Evolutionary conservation across 2,113 vertebrate species (phyloP), one percentile per base, ranked within the genome.

Genomic region (Salminus brasiliensis): DNA sequence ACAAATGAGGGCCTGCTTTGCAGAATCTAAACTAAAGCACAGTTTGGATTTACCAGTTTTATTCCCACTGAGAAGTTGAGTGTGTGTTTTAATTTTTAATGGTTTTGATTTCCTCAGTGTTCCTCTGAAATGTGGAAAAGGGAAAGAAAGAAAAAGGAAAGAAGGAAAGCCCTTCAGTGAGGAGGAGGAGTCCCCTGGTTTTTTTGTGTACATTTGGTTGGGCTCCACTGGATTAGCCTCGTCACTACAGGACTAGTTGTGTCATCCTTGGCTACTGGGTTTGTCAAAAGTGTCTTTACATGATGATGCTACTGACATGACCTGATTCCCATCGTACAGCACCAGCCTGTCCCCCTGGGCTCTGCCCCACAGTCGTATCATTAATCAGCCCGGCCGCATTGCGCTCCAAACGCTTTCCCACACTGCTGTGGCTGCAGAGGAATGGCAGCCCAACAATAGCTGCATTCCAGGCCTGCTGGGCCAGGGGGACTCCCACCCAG

Each of bases 371-470:
- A 43, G 84, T 81, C 78, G n/a, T 72, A 75, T 85, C 87, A 85
- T 68, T 63, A 85, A 89, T 80, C 89, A 89, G 87, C 84, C 55
- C 84, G 83, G 80, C 79, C 76, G 77, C 88, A 89, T 92, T 90
- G 85, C 90, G 78, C 65, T 80, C 83, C 76, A 80, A 90, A 89
- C 88, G 88, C 86, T 89, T 85, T 84, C 62, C 86, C 84, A 88
- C 86, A 74, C 80, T 71, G 77, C 65, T 39, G 88, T 21, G 47
- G 47, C 47, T 49, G 47, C 81, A 60, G 41, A 74, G 59, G 81
- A 87, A 85, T 84, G 59, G 65, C 80, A 30, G 4, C 13, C 16
- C 76, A 85, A 92, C 87, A 92, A 91, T 87, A 74, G 87, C 80
- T 79, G 79, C 84, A 89, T 91, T 91, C 88, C 85, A 84, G 72